phyloP scores from a whole-genome alignment of 2,888 invertebrate species.

The Tetragnatha montana region DNA sequence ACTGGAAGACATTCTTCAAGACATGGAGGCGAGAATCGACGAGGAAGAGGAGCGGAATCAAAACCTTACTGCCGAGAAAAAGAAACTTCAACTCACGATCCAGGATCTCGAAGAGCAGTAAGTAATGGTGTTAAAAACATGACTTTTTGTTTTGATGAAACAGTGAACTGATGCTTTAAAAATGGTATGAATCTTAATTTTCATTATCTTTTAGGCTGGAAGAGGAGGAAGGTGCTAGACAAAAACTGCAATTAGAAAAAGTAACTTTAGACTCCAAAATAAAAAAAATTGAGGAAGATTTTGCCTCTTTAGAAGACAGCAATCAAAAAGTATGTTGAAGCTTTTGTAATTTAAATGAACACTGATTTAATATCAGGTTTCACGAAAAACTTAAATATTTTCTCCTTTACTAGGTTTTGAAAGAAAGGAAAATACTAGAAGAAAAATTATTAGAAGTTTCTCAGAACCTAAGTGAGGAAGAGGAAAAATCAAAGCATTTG shows the following conservation, averaged over 20 bases:
- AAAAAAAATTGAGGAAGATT: constrained; percentile 96
- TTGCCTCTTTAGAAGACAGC: constrained; percentile 90
- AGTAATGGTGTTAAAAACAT: constrained; percentile 15
- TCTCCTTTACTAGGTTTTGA: constrained; percentile 79
- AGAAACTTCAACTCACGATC: constrained; percentile 92
- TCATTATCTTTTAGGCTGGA: constrained; percentile 80
- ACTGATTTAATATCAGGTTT: not conserved
- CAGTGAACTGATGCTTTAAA: not conserved
- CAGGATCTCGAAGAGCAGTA: constrained; percentile 91
- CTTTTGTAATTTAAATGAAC: not conserved
- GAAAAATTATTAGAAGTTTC: constrained; percentile 94
- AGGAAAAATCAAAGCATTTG: constrained; percentile 96
- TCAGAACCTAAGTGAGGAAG: constrained; percentile 95
- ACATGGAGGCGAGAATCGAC: constrained; percentile 95
- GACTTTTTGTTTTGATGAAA: not conserved
- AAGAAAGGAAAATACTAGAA: constrained; percentile 96
- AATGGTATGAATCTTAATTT: not conserved
- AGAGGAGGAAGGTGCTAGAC: constrained; percentile 96
- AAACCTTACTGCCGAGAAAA: constrained; percentile 90
- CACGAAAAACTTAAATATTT: not conserved
- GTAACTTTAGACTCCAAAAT: constrained; percentile 95
- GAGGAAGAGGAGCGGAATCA: constrained; percentile 95
- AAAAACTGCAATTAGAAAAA: constrained; percentile 97
- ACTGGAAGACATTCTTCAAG: constrained; percentile 96
- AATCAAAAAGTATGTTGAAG: constrained; percentile 83